These are phyloP conservation scores for Limnephilus auricula DNA, from an alignment of 2,888 invertebrate species.

Conservation along the genomic window DNA sequence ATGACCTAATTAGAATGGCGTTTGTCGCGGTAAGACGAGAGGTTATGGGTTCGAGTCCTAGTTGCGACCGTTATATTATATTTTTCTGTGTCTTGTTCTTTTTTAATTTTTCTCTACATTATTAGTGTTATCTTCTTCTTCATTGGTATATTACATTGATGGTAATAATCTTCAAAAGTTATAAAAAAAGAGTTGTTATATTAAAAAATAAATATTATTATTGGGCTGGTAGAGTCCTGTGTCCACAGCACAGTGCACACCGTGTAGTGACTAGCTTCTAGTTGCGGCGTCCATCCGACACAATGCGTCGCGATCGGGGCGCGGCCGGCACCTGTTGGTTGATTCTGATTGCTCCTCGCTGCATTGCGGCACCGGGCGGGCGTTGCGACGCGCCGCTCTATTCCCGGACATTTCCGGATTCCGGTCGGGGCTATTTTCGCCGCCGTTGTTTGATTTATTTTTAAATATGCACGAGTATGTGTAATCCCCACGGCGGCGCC, in stretches of 20 bases:
- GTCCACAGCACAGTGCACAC: background rate
- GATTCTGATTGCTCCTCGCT: constrained; percentile 2
- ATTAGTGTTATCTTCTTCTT: too few species aligned
- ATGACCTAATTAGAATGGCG: too few species aligned
- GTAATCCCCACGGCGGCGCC: constrained; percentile 33
- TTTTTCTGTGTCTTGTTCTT: too few species aligned
- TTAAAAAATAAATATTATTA: too few species aligned
- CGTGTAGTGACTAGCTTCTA: background rate
- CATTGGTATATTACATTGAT: too few species aligned
- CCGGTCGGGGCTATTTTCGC: constrained; percentile 61
- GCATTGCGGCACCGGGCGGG: constrained; percentile 52
- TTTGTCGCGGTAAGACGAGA: too few species aligned
- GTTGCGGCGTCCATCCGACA: background rate
- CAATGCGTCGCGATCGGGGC: background rate
- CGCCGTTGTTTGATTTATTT: constrained; percentile 57
- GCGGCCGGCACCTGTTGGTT: constrained; percentile 40
- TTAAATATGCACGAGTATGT: constrained; percentile 33
- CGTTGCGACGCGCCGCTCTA: constrained; percentile 59
- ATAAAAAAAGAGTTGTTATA: too few species aligned
- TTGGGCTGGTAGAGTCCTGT: background rate
- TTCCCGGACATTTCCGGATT: constrained; percentile 65
- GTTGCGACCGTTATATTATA: too few species aligned
- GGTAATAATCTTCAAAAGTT: too few species aligned
- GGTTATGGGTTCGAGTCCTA: too few species aligned
- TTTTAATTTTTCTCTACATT: too few species aligned